Percentiles rank a stretch among this genome's conserved stretches.
Evolutionary conservation across 1,140 invertebrate genomes (phyloP).

Genomic region (Gryon sp.): DNA sequence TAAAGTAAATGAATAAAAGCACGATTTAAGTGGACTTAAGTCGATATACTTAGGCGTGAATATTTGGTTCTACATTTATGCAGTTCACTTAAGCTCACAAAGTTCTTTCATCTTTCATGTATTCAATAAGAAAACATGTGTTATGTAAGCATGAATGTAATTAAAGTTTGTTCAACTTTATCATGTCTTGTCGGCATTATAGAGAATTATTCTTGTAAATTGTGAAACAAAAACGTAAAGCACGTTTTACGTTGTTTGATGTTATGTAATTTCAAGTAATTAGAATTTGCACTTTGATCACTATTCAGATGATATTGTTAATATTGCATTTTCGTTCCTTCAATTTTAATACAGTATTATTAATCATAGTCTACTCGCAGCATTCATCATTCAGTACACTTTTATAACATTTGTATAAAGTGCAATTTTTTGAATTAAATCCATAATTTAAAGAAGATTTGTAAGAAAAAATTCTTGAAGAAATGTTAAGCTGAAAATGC

Average conservation of each 20-base stretch:
- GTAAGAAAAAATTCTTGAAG: too few relatives aligned
- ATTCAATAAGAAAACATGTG: constrained; percentile 29
- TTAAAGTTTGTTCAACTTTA: constrained; percentile 26
- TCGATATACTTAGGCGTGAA: constrained; percentile 31
- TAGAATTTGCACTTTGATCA: constrained; percentile 12
- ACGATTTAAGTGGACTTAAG: constrained; percentile 28
- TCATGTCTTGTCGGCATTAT: constrained; percentile 14
- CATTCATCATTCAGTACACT: too few relatives aligned
- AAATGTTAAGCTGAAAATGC: too few relatives aligned
- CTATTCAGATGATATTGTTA: too few relatives aligned
- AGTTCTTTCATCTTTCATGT: constrained; percentile 21
- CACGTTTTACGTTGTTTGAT: constrained; percentile 10
- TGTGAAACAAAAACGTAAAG: constrained; percentile 10
- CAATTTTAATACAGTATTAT: too few relatives aligned
- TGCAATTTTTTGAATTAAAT: too few relatives aligned
- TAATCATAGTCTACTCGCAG: too few relatives aligned
- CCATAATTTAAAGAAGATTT: too few relatives aligned
- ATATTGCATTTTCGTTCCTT: too few relatives aligned
- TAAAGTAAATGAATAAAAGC: constrained; percentile 21
- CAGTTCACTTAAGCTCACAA: constrained; percentile 16
- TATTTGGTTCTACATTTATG: constrained; percentile 26
- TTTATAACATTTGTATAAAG: too few relatives aligned
- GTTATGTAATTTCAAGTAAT: constrained; percentile 8
- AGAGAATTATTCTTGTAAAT: constrained; percentile 13
- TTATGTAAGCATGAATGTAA: constrained; percentile 23